Evolutionary conservation across 2,113 vertebrate species (phyloP).

Genomic region (Pavo muticus): DNA sequence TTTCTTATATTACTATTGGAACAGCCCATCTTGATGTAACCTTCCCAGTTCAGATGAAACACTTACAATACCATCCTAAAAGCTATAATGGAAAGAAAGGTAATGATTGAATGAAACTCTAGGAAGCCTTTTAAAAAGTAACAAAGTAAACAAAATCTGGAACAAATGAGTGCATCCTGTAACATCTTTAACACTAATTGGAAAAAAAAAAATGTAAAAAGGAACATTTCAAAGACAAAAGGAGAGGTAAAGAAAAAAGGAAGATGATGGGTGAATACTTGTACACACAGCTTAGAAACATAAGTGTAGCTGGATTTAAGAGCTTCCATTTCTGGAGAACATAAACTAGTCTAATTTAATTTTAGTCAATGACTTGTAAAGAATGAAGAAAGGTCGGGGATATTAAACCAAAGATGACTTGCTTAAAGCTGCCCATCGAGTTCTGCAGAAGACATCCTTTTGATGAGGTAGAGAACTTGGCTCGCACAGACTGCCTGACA

Average conservation of each 20-base stretch:
- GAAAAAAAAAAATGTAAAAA: background rate
- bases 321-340: background rate
- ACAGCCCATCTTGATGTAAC: too few species aligned
- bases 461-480: too few species aligned
- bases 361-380: background rate
- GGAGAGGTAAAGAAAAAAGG: background rate
- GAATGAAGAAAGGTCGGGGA: too few species aligned
- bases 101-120: background rate
- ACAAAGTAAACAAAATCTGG: background rate
- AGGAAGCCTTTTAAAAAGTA: background rate
- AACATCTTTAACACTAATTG: background rate
- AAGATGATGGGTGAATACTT: accelerated
- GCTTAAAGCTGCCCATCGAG: background rate
- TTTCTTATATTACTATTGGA: accelerated
- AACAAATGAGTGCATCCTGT: background rate
- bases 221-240: background rate
- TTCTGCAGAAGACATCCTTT: background rate
- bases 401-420: background rate
- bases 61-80: background rate
- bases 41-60: background rate
- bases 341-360: background rate
- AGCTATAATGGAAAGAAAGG: too few species aligned
- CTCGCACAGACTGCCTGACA: background rate
- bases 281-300: background rate
- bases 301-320: background rate